A percentile compares a stretch with the other conserved stretches of the same genome.
Evolutionary conservation across 2,888 invertebrate genomes (phyloP).

Genomic region (Amaurobius ferox): DNA sequence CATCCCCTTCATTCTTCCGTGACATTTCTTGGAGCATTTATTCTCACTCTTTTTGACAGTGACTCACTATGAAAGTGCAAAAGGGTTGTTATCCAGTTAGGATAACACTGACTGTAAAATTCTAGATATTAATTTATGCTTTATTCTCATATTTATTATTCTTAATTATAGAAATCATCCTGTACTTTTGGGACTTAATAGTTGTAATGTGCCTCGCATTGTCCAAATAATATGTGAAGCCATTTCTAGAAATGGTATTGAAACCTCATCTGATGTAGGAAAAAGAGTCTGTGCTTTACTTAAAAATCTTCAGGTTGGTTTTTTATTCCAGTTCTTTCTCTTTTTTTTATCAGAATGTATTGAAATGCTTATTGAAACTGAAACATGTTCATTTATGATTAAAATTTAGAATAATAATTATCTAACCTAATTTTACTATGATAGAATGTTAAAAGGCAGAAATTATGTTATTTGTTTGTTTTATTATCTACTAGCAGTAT

Average conservation of each 20-base stretch:
- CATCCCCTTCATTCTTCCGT: too few relatives aligned
- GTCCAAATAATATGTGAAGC: conserved; percentile 93
- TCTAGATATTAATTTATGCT: too few relatives aligned
- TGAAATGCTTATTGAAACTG: neutral
- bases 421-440: too few relatives aligned
- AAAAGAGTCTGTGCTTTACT: conserved; percentile 90
- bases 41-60: too few relatives aligned
- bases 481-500: neutral
- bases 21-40: too few relatives aligned
- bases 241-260: conserved; percentile 89
- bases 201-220: conserved; percentile 91
- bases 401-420: neutral
- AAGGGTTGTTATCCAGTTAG: too few relatives aligned
- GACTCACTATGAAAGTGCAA: too few relatives aligned
- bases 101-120: too few relatives aligned
- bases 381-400: neutral
- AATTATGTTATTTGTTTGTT: neutral
- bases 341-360: neutral
- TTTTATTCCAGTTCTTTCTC: neutral
- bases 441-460: too few relatives aligned
- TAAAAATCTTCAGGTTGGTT: conserved; percentile 87
- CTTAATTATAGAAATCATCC: conserved; percentile 83
- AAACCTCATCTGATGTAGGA: conserved; percentile 84
- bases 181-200: conserved; percentile 89
- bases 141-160: neutral